Conservation (phyloP, 2,888 invertebrate genomes). For the Beris chalybata region DNA sequence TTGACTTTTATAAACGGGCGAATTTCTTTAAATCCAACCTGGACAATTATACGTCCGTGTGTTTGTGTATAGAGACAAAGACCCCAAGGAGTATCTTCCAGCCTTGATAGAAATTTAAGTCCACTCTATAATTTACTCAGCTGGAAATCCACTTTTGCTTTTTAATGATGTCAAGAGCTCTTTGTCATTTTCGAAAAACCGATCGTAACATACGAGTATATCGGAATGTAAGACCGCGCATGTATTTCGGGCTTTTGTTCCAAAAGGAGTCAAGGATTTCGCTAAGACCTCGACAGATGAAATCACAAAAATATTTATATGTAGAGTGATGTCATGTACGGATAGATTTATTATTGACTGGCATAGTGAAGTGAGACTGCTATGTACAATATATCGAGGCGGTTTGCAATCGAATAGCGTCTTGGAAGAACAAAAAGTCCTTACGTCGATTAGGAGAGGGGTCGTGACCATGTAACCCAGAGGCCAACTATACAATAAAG, state of each 20-base stretch:
- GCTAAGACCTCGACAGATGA: too few relatives aligned
- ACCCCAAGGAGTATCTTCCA: conserved; percentile 37
- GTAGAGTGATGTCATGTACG: too few relatives aligned
- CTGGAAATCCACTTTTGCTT: conserved; percentile 37
- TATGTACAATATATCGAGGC: too few relatives aligned
- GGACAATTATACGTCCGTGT: conserved; percentile 9
- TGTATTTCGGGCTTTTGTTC: too few relatives aligned
- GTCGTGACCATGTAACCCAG: conserved; percentile 22
- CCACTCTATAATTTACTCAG: conserved; percentile 40
- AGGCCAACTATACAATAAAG: conserved; percentile 10
- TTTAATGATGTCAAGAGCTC: conserved; percentile 39
- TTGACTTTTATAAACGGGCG: conserved; percentile 22
- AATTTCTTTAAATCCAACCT: conserved; percentile 4
- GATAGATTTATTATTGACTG: too few relatives aligned
- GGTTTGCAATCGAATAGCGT: not conserved
- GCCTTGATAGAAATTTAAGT: conserved; percentile 32
- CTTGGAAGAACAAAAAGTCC: conserved; percentile 23
- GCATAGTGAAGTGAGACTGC: too few relatives aligned
- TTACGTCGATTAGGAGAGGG: conserved; percentile 18
- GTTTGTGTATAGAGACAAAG: conserved; percentile 34
- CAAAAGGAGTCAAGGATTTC: too few relatives aligned
- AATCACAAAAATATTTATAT: too few relatives aligned
- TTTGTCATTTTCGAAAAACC: conserved; percentile 23
- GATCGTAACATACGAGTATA: too few relatives aligned
- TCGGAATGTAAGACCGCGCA: too few relatives aligned